Evolutionary conservation across 2,888 invertebrate species (phyloP).

Genomic region (Andrena dorsata): DNA sequence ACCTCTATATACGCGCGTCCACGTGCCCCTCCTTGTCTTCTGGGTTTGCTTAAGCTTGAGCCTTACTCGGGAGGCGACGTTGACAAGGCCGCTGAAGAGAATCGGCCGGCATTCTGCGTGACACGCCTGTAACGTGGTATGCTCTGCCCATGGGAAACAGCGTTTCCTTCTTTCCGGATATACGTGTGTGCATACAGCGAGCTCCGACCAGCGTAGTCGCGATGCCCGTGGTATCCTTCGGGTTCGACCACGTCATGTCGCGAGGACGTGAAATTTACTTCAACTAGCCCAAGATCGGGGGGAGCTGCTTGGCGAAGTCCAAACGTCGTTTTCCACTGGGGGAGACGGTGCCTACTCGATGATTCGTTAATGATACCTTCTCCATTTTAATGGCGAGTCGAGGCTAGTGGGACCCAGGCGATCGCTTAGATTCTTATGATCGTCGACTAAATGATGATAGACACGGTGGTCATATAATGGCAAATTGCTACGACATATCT

Average conservation of each 20-base stretch:
- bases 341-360: neutral
- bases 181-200: neutral
- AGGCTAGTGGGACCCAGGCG: neutral
- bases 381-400: constrained; percentile 14
- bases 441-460: neutral
- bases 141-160: constrained; percentile 48
- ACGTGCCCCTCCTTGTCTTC: constrained; percentile 64
- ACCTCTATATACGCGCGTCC: constrained; percentile 65
- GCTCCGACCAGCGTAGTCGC: no score
- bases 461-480: neutral
- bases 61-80: constrained; percentile 55
- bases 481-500: no score
- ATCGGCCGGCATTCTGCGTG: constrained; percentile 55
- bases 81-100: constrained; percentile 76
- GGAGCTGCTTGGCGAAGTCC: neutral
- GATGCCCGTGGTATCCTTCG: constrained; percentile 51
- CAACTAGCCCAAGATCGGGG: constrained; percentile 66
- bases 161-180: constrained; percentile 46
- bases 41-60: constrained; percentile 63
- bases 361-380: constrained; percentile 40
- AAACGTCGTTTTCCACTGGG: neutral
- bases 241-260: constrained; percentile 54
- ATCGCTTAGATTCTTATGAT: neutral
- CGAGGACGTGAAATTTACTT: constrained; percentile 54
- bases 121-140: constrained; percentile 57